These are phyloP conservation scores for Choloepus didactylus DNA, from an alignment of 2,797 vertebrate species.

Conservation along the genomic window DNA sequence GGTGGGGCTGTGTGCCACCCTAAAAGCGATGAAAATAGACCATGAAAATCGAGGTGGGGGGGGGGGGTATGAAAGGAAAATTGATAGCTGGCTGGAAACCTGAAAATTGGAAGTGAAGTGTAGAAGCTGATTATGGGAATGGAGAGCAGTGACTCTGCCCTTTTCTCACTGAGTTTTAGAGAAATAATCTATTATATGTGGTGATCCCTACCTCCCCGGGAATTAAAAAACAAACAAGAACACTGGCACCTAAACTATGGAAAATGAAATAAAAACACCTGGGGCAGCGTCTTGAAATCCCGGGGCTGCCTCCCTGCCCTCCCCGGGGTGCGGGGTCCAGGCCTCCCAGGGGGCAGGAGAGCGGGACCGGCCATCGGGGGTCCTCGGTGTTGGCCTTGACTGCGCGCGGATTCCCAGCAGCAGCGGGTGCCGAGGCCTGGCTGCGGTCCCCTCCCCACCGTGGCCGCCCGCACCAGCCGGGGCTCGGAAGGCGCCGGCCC, in stretches of 20 bases:
- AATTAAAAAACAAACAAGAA: neutral
- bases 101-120: neutral
- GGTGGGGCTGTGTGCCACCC: neutral
- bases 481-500: neutral
- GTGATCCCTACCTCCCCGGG: neutral
- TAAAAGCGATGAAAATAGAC: slow-evolving; percentile 50
- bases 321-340: neutral
- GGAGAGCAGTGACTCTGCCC: neutral
- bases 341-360: neutral
- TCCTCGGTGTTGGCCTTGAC: neutral
- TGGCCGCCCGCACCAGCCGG: neutral
- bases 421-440: neutral
- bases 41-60: neutral
- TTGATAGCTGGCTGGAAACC: neutral
- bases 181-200: slow-evolving; percentile 59
- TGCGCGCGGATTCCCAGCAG: neutral
- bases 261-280: slow-evolving; percentile 66
- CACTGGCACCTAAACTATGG: neutral
- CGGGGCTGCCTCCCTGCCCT: neutral
- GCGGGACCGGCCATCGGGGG: too few relatives aligned
- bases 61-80: slow-evolving; percentile 1
- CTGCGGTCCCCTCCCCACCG: neutral
- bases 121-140: slow-evolving; percentile 1
- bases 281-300: neutral
- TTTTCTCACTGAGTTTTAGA: slow-evolving; percentile 32